Evolutionary conservation across 2,888 invertebrate genomes (phyloP).

Genomic region (Watsonalla cultraria): DNA sequence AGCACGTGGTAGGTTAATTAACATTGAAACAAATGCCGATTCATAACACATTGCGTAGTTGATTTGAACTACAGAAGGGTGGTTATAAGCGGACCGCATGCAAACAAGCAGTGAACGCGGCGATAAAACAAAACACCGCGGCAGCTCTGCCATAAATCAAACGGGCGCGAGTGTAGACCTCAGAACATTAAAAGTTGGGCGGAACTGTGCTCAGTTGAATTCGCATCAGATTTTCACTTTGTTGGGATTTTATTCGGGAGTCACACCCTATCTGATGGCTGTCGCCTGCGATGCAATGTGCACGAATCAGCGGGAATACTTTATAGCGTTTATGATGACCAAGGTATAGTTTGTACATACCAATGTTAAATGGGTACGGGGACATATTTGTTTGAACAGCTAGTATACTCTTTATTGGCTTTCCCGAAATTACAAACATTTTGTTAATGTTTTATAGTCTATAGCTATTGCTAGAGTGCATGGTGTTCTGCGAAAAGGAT

Average conservation of each 20-base stretch:
- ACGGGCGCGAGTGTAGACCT: conserved; percentile 31
- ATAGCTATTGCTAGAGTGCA: too few species aligned
- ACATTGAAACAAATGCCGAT: background rate
- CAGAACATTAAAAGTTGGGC: conserved; percentile 42
- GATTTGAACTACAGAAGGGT: background rate
- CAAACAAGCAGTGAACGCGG: background rate
- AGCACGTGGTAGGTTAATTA: too few species aligned
- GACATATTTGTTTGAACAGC: too few species aligned
- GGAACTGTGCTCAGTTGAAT: conserved; percentile 24
- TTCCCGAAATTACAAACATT: too few species aligned
- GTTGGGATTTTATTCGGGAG: conserved; percentile 50
- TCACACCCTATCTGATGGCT: conserved; percentile 41
- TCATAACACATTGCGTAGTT: background rate
- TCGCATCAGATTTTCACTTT: conserved; percentile 58
- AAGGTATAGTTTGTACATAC: too few species aligned
- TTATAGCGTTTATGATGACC: background rate
- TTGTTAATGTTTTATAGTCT: too few species aligned
- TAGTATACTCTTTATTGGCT: too few species aligned
- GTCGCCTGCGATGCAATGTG: conserved; percentile 11
- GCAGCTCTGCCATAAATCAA: conserved; percentile 34
- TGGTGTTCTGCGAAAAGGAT: too few species aligned
- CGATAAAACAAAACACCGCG: conserved; percentile 11
- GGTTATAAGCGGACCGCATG: background rate
- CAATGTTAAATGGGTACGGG: too few species aligned
- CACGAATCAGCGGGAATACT: conserved; percentile 11